Base-by-base conservation (phyloP, 1,140 invertebrate species). In the Bursaphelenchus mucronatus region DNA sequence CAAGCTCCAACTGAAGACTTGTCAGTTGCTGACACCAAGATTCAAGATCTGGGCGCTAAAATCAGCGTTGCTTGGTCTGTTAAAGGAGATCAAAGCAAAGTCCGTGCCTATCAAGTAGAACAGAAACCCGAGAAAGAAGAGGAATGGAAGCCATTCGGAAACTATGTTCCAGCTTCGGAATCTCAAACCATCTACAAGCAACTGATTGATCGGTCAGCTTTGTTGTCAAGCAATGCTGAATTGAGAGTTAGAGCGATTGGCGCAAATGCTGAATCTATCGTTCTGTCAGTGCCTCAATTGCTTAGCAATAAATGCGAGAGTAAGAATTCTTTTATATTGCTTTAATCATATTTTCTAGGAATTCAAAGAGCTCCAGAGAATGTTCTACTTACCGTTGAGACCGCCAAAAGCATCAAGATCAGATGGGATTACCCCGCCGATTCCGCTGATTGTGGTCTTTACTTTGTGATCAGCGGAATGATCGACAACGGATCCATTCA, bases 91-190 rank as follows among this genome's bases (percentile, higher is more conserved):
- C 21, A 68, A 17, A 30, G 55, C n/a, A 45, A 44, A 13, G 71
- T 77, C 21, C 17, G 71, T n/a, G 74, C 68, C 41, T 77, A 79
- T 51, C 75, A 77, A 65, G 75, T 76, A n/a, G 74, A 76, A 51
- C 66, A 67, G 64, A 67, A 65, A 11, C n/a, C 66, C 9, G 41
- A 67, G 21, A 41, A n/a, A 40, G 61, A 17, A 10, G 49, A 52
- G 44, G n/a, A 30, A 19, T 71, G 70, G 70, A 44, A 57, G 10
- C 73, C 73, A 57, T 67, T 56, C 17, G 55, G 70, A 67, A 66
- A 56, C 30, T 71, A 71, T 45, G 55, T 71, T 44, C 52, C 66
- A 7, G 58, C 71, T 47, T 21, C 8, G 51, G 3, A 66, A 11
- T 51, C 45, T 13, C 64, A 70, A 39, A 44, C 43, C 3, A 30